Base-by-base conservation (phyloP, 2,113 vertebrate genomes). In the Bucco capensis region DNA sequence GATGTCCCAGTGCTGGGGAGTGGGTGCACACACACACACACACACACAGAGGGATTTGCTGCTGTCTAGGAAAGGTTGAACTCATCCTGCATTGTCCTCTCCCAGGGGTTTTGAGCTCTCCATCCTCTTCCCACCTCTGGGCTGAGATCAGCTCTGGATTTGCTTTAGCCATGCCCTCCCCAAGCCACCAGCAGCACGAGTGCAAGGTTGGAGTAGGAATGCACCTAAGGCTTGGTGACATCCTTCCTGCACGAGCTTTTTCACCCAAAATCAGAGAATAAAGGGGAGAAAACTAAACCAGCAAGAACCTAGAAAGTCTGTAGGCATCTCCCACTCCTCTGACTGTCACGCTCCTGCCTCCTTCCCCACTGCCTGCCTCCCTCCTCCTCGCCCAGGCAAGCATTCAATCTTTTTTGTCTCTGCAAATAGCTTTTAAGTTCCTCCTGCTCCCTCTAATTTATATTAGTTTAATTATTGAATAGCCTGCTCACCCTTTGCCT, bases 401-500 rank as follows among this genome's bases (percentile, higher is more conserved):
- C 57, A 67, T 80, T 96, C 96, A 93, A 78, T 83, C 83, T 90
- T 96, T 94, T 90, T 88, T 85, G 93, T 94, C 92, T 97, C 65
- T 5, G 81, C 86, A 96, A 98, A 96, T 88, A 93, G 96, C 95
- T 97, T 97, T 94, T 94, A 94, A 95, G 93, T 96, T 97, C 94
- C 95, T 96, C 92, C 51, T 22, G 84, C 89, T 88, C 93, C 27
- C 85, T 95, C 96, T 96, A 95, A 75, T 96, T 96, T 96, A 95
- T 97, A 94, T 88, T 91, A 88, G 94, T 97, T 97, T 97, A 97
- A 97, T 97, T 97, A 97, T 93, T 96, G 96, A 97, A 93, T 81
- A 97, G 93, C 87, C 92, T 80, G 94, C 97, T 93, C 87, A 67
- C 94, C 88, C 50, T 19, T 88, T 15, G 82, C 91, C 88, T 90